Conservation (phyloP, 1,140 invertebrate genomes). For the Nautilus pompilius region DNA sequence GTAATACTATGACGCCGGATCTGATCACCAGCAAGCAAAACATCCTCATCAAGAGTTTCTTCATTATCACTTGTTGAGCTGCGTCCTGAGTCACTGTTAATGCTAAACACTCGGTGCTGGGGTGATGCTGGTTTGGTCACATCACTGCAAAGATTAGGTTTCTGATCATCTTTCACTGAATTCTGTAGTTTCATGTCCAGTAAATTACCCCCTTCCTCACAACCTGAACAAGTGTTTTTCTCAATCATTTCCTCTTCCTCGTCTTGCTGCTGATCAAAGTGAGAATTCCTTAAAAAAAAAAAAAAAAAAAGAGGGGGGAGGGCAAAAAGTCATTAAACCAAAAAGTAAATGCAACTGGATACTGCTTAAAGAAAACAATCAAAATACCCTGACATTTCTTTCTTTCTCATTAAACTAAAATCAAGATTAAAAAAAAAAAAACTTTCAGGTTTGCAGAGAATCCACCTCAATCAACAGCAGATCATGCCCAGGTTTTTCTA, state of each 20-base stretch:
- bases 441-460: too few species aligned
- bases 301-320: conserved; percentile 10
- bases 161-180: background rate
- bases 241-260: conserved; percentile 15
- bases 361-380: too few species aligned
- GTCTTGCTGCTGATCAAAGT: conserved; percentile 25
- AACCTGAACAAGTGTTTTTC: background rate
- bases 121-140: conserved; percentile 14
- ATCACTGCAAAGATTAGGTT: background rate
- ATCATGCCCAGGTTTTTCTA: too few species aligned
- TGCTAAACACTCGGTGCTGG: conserved; percentile 40
- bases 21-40: conserved; percentile 5
- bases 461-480: too few species aligned
- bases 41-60: conserved; percentile 12
- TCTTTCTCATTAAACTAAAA: too few species aligned
- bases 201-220: background rate
- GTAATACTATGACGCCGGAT: conserved; percentile 28
- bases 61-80: conserved; percentile 35
- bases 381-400: too few species aligned
- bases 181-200: background rate
- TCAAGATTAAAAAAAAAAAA: too few species aligned
- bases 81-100: conserved; percentile 42
- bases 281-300: conserved; percentile 26
- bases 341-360: too few species aligned
- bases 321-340: too few species aligned